Base-by-base conservation (phyloP, 2,797 vertebrate genomes). In the Yasuhikotakia modesta region DNA sequence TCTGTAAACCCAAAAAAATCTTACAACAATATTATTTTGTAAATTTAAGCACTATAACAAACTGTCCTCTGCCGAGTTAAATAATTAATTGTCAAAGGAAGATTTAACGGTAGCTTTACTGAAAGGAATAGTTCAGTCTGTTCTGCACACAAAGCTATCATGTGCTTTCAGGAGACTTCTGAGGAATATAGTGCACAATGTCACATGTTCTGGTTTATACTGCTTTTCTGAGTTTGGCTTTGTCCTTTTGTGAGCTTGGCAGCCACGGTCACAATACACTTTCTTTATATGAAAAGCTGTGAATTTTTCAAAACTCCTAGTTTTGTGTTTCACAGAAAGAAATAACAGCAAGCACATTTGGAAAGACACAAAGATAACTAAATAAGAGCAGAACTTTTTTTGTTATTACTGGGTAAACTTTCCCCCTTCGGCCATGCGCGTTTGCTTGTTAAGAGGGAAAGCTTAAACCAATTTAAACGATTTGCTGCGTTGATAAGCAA, bases 401-500 rank as follows among this genome's bases (percentile, higher is more conserved):
- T 39, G 7, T 39, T 39, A 39, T 39, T 39, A 39, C 10, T 39
- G 6, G 35, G 35, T 8, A 39, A 39, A 39, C 35, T 39, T 8
- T 39, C 35, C 35, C 35, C 35, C 8, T 30, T 57, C 57, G 67
- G 45, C 22, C 43, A 17, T 55, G 19, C 32, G 39, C 3, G 17
- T 24, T 65, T 53, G 17, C 32, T 30, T 30, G 35, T 76, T 45
- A 46, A 67, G 50, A 45, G 17, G 52, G 12, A 67, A 76, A 21
- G 64, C 64, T 76, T 67, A 21, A 46, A 46, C 35, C n/a, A 67
- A 57, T 76, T 67, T 32, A 10, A 46, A 11, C 19, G 39, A 67
- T 67, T 58, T 76, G 17, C 55, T 16, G 55, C 39, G 55, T 19
- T 77, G 66, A 69, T 77, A 70, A 70, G 53, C 14, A 63, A 77